Evolutionary conservation across 2,888 invertebrate genomes (phyloP), one percentile per base, ranked within the genome.

Genomic region (Mechanitis mazaeus): DNA sequence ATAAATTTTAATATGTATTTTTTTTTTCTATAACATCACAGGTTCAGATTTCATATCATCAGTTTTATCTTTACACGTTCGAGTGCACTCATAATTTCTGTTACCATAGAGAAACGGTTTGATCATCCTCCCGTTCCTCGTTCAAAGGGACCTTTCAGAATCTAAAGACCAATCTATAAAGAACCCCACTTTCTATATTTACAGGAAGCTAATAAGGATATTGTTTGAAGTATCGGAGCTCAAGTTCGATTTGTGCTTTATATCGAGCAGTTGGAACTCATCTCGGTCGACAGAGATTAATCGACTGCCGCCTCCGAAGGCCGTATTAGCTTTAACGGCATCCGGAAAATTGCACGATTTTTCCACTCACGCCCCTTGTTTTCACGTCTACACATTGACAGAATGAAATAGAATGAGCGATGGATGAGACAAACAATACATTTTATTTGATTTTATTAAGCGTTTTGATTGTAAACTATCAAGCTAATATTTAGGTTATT

Each of bases 261-360:
- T 80, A 82, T 79, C 78, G 78, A 79, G 77, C 76, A 81, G 78
- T 78, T 74, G 74, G 74, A 79, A 75, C 82, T 80, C 83, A 83
- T 82, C 84, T 81, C 79, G 77, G 83, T 79, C 77, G 87, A 86
- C 85, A 85, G 81, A 84, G 85, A 87, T 87, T 87, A 87, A 88
- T 87, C 83, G 85, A 78, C 74, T 72, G 76, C 76, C 76, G 79
- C 78, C 78, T 80, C 77, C 75, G 80, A 83, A 83, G 78, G 80
- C 80, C 83, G 81, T 85, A 86, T 87, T 87, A 85, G 83, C 83
- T 85, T 81, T 84, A 85, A 83, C 82, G 84, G 85, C 80, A 85
- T 87, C 84, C 83, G 83, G 84, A 87, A 88, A 86, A 87, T 85
- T 83, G 83, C 81, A 75, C 79, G 81, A 85, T 84, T 87, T 88